A percentile compares a stretch with the other conserved stretches of the same genome.
These are phyloP conservation scores for Sisor rabdophorus DNA, from an alignment of 2,113 vertebrate genomes.

Conservation along the genomic window DNA sequence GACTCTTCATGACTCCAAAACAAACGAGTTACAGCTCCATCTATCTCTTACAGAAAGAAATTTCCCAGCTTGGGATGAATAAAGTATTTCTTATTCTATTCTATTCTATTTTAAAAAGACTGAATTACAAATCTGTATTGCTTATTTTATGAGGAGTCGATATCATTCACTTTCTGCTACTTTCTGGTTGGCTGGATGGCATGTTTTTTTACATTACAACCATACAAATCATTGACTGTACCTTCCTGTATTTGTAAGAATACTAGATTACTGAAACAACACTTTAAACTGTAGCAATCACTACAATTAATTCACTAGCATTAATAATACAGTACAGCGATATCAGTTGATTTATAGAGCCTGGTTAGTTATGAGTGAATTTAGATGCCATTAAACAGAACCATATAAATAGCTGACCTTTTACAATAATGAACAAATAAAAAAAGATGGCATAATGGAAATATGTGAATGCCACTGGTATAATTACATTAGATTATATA, in stretches of 20 bases:
- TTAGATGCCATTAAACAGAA: neutral
- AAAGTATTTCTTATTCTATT: too few species aligned
- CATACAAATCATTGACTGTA: neutral
- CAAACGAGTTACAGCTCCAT: slow-evolving; percentile 15
- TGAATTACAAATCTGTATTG: neutral
- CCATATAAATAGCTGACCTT: slow-evolving; percentile 32
- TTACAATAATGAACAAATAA: slow-evolving; percentile 39
- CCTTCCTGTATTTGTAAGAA: slow-evolving; percentile 4
- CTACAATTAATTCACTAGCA: neutral
- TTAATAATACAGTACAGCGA: neutral
- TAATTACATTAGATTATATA: neutral
- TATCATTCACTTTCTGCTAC: neutral
- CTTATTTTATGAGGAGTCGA: slow-evolving; percentile 11
- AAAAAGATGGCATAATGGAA: neutral
- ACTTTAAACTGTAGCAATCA: neutral
- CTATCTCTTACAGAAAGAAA: too few species aligned
- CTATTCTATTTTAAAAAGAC: neutral
- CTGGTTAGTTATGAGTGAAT: neutral
- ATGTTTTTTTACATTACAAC: slow-evolving; percentile 19
- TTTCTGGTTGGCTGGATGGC: neutral
- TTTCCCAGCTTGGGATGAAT: too few species aligned
- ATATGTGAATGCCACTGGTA: neutral
- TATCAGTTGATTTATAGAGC: neutral
- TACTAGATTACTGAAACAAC: slow-evolving; percentile 4
- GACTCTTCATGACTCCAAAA: slow-evolving; percentile 13